Conservation (phyloP, 1,140 invertebrate species). For the Helicoverpa armigera region DNA sequence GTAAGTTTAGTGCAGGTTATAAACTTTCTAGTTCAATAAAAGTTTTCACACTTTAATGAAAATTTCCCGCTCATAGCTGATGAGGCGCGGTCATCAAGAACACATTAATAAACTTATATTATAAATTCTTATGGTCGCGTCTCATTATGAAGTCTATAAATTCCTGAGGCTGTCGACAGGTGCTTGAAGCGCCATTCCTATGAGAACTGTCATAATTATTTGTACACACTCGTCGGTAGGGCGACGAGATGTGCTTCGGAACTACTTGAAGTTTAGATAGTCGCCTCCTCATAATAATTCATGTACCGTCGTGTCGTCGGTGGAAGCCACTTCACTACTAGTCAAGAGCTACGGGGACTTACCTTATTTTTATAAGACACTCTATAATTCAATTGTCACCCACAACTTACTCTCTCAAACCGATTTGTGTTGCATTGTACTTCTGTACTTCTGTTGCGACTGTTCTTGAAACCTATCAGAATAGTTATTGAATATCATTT, state of each 20-base stretch:
- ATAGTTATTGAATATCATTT: conserved; percentile 3
- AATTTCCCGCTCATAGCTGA: neutral
- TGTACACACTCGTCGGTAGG: conserved; percentile 64
- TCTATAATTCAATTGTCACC: conserved; percentile 1
- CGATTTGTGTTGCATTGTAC: neutral
- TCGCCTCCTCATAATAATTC: conserved; percentile 72
- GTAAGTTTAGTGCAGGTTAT: conserved; percentile 1
- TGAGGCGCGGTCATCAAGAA: conserved; percentile 33
- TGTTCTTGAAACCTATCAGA: neutral
- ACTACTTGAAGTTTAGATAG: conserved; percentile 75
- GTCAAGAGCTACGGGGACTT: conserved; percentile 71
- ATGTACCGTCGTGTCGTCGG: conserved; percentile 62
- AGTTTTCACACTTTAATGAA: conserved; percentile 37
- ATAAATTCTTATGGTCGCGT: conserved; percentile 29
- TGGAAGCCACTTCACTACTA: conserved; percentile 74
- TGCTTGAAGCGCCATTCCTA: conserved; percentile 65
- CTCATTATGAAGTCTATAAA: conserved; percentile 44
- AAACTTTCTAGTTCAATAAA: conserved; percentile 35
- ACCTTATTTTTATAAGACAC: conserved; percentile 76
- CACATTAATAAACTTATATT: conserved; percentile 32
- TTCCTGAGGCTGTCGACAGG: conserved; percentile 49
- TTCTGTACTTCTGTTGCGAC: neutral
- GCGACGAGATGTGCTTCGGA: conserved; percentile 67
- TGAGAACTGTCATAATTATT: conserved; percentile 79
- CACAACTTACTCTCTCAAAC: conserved; percentile 20